Base-by-base conservation (phyloP, 2,888 invertebrate genomes). In the Orchestes rusci region DNA sequence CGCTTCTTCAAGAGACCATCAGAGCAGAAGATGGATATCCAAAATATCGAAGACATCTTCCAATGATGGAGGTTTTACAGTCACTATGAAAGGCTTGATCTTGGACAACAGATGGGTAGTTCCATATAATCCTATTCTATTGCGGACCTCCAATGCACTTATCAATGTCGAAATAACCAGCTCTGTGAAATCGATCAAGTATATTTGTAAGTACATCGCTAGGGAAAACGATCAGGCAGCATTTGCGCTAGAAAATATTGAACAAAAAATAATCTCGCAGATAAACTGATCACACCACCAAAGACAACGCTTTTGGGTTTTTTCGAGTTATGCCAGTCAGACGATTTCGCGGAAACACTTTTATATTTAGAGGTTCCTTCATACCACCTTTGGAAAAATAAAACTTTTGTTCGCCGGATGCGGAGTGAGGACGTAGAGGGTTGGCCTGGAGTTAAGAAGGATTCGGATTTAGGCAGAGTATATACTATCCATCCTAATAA, bases 51-150 rank as follows among this genome's bases (percentile, higher is more conserved):
- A 16, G 36, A 18, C 36, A 15, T 4, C 13, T 19, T 12, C 38
- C 4, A 31, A 5, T n/a, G 16, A 43, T 15, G 38, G 31, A 5
- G 37, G 43, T 2, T 16, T 20, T 10, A 31, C 23, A 2, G 32
- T 28, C n/a, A 20, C 4, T 4, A n/a, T 38, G 3, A 37, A 38
- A 3, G 12, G n/a, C 4, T 31, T 19, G 20, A 30, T 44, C 8
- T 7, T 50, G 7, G 46, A 50, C 17, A 48, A 50, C 29, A 32
- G 40, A 17, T 50, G 47, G 47, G 35, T 50, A 10, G 51, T 50
- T 4, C 45, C 46, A 15, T 47, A 50, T 31, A 37, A 36, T 23
- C 46, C 38, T 12, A 23, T 47, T 13, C 28, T 50, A 5, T 47
- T 20, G 4, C 16, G 29, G 12, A 50, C 17, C 16, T 50, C 47